Evolutionary conservation across 2,888 invertebrate species (phyloP), one percentile per base, ranked within the genome.

Genomic region (Teleiodes luculella): DNA sequence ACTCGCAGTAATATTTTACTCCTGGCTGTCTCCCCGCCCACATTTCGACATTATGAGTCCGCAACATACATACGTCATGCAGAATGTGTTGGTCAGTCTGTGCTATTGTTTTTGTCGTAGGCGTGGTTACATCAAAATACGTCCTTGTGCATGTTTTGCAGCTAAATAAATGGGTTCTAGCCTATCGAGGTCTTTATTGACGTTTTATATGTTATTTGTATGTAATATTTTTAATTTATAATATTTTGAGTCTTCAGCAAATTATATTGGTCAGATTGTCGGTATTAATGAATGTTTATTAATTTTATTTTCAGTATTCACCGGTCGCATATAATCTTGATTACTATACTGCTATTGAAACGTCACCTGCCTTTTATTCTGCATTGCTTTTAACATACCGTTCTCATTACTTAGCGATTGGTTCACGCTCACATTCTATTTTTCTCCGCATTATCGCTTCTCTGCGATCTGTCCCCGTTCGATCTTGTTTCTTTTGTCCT

Each of bases 101-200:
- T 55, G 59, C 56, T 61, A 58, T 65, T 61, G 56, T 55, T 53
- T 59, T 56, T 60, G 55, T 63, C 57, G 74, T 72, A 60, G 75
- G 72, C 63, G 76, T 66, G 53, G 66, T 71, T 65, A 67, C 60
- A 65, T 68, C 64, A 58, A 66, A 62, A 62, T 62, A 59, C 60
- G 72, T 74, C 80, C 76, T 78, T 77, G 71, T 55, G 53, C 61
- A 43, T 63, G 59, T 63, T 57, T 59, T 60, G 58, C 57, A 59
- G 67, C 70, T 62, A 66, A 68, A 61, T 54, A 59, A 61, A 52
- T 53, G 50, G 57, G 59, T 60, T 57, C 41, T 65, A 65, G 61
- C 59, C 48, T 53, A 66, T 65, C 55, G 57, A 56, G 57, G 63
- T 63, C 59, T 61, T 59, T 60, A 65, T 62, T 60, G 36, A 4